phyloP scores from a whole-genome alignment of 2,888 invertebrate genomes.

The Drosophila histrio region DNA sequence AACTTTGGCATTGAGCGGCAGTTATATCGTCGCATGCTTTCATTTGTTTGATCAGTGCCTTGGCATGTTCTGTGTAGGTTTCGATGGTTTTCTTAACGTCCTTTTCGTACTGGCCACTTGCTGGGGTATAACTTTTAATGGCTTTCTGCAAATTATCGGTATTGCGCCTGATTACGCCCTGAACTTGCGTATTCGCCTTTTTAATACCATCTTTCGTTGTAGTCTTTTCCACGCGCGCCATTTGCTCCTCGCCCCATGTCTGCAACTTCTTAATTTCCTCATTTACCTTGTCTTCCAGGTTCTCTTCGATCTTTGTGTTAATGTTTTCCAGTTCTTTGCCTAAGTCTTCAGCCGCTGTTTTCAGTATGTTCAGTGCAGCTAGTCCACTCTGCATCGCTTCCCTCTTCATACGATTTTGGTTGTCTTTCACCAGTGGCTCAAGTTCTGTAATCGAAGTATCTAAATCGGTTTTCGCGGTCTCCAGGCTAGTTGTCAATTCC shows the following conservation, averaged over 20 bases:
- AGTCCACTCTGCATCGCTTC: slow-evolving; percentile 12
- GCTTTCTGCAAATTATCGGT: neutral
- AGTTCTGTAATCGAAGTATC: neutral
- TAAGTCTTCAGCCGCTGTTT: neutral
- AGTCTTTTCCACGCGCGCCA: slow-evolving; percentile 16
- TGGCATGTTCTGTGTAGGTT: neutral
- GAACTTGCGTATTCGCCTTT: slow-evolving; percentile 13
- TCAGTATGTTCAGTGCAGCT: neutral
- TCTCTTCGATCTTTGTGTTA: neutral
- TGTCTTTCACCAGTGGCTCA: neutral
- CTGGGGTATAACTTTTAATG: slow-evolving; percentile 10
- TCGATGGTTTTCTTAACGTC: slow-evolving; percentile 2
- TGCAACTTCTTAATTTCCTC: slow-evolving; percentile 1
- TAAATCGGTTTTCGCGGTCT: neutral
- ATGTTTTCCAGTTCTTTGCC: slow-evolving; percentile 5
- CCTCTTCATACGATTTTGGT: slow-evolving; percentile 6
- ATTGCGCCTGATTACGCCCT: neutral
- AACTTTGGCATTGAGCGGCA: neutral
- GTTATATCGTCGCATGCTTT: neutral
- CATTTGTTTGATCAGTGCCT: neutral
- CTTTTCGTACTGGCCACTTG: slow-evolving; percentile 5
- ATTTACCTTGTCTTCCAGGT: neutral
- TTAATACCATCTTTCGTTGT: slow-evolving; percentile 20
- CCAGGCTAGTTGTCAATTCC: too few species aligned
- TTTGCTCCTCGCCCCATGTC: slow-evolving; percentile 28